phyloP scores from a whole-genome alignment of 2,113 vertebrate species.

The Irena cyanogastra region DNA sequence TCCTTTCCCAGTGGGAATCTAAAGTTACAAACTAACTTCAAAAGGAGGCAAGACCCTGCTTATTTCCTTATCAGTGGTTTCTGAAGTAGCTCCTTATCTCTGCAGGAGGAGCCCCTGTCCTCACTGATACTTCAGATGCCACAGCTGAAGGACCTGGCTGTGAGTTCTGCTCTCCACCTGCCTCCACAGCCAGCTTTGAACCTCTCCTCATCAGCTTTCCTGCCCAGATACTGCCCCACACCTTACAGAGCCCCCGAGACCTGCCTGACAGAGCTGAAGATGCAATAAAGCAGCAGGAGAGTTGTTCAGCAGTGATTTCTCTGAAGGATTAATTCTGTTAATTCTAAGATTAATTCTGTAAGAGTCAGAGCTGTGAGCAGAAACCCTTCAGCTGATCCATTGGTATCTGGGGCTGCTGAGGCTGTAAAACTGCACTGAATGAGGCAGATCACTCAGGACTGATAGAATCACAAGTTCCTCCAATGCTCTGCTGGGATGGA shows the following conservation, averaged over 20 bases:
- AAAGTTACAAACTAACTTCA: background rate
- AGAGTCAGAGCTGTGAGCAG: background rate
- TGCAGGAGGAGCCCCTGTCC: background rate
- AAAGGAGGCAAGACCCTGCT: background rate
- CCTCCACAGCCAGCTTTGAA: background rate
- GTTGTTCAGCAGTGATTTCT: background rate
- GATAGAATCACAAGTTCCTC: background rate
- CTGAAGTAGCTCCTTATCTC: background rate
- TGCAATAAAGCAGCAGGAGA: background rate
- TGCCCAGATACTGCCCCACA: background rate
- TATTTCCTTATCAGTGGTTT: background rate
- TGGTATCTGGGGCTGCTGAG: rapidly evolving
- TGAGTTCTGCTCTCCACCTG: background rate
- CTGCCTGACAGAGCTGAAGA: rapidly evolving
- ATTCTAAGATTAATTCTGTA: too few species aligned
- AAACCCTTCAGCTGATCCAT: background rate
- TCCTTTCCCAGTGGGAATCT: background rate
- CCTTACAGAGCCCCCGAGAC: rapidly evolving
- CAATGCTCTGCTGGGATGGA: background rate
- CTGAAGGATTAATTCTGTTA: background rate
- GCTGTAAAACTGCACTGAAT: background rate
- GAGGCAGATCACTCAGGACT: background rate
- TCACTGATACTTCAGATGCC: background rate
- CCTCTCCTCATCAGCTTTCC: background rate
- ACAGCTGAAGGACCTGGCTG: background rate